phyloP scores from a whole-genome alignment of 2,888 invertebrate genomes.

The Pemphredon lugubris region DNA sequence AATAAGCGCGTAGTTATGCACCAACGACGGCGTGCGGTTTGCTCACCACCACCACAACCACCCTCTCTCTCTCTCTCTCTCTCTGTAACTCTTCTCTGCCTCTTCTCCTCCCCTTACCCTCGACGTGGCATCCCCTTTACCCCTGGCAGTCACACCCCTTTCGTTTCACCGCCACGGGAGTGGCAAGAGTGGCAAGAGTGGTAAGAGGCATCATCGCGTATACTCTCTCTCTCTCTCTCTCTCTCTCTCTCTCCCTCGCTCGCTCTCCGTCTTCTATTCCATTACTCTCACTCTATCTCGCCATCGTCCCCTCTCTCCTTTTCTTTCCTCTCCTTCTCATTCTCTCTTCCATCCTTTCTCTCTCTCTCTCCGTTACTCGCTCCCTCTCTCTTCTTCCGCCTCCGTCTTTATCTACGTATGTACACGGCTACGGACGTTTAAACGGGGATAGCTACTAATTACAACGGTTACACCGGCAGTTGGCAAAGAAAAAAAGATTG shows the following conservation, averaged over 20 bases:
- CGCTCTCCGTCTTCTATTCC: too few relatives aligned
- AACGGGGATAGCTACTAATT: conserved; percentile 70
- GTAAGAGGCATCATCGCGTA: too few relatives aligned
- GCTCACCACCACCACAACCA: conserved; percentile 41
- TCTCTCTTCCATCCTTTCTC: too few relatives aligned
- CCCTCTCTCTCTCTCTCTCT: conserved; percentile 18
- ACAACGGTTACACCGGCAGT: conserved; percentile 68
- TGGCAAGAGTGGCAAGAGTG: conserved; percentile 57
- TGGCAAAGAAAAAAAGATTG: conserved; percentile 55
- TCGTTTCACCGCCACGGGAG: conserved; percentile 14
- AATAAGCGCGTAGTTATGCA: conserved; percentile 67
- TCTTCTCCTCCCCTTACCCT: neutral
- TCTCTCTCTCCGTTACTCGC: conserved; percentile 25
- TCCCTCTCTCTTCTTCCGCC: conserved; percentile 15
- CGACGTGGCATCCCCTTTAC: conserved; percentile 21
- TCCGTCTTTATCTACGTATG: conserved; percentile 24
- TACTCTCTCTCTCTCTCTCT: too few relatives aligned
- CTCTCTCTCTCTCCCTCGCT: too few relatives aligned
- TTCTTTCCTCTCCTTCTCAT: too few relatives aligned
- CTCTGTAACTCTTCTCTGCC: neutral
- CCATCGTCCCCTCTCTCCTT: conserved; percentile 41
- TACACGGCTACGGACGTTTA: conserved; percentile 58
- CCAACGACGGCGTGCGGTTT: conserved; percentile 61
- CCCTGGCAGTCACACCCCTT: conserved; percentile 31
- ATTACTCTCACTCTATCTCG: too few relatives aligned